These are phyloP conservation scores for Emydocephalus ijimae DNA, from an alignment of 2,113 vertebrate species.

Conservation along the genomic window DNA sequence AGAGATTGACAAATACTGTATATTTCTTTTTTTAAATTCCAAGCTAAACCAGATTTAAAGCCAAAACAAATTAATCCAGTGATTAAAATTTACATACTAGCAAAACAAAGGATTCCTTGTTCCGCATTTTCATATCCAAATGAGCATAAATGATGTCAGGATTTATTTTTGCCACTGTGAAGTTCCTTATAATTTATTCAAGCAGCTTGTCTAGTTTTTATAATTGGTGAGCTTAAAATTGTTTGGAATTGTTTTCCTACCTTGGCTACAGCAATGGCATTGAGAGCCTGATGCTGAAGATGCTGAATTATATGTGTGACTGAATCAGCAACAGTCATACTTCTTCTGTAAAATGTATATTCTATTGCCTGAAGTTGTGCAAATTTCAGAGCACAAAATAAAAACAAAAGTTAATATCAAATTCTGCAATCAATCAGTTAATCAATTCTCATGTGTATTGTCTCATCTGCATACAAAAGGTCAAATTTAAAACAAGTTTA, in stretches of 20 bases:
- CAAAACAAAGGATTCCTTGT: background rate
- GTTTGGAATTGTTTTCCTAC: conserved; percentile 63
- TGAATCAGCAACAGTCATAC: conserved; percentile 93
- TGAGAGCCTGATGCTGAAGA: conserved; percentile 91
- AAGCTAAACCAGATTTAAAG: background rate
- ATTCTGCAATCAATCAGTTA: rapidly evolving
- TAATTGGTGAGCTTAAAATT: background rate
- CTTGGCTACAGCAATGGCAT: conserved; percentile 87
- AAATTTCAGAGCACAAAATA: conserved; percentile 37
- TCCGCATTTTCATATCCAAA: background rate
- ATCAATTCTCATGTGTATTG: background rate
- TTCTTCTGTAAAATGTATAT: conserved; percentile 90
- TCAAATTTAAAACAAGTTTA: background rate
- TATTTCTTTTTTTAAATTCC: background rate
- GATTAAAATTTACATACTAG: background rate
- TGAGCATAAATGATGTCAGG: background rate
- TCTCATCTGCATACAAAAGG: background rate
- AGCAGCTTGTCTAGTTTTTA: background rate
- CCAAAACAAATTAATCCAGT: background rate
- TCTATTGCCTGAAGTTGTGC: conserved; percentile 81
- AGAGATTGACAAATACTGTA: background rate
- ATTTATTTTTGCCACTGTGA: background rate
- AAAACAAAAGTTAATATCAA: background rate
- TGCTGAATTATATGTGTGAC: conserved; percentile 92
- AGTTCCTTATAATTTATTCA: background rate